These are phyloP conservation scores for Oreochromis spilurus DNA, from an alignment of 2,113 vertebrate genomes.

Conservation along the genomic window DNA sequence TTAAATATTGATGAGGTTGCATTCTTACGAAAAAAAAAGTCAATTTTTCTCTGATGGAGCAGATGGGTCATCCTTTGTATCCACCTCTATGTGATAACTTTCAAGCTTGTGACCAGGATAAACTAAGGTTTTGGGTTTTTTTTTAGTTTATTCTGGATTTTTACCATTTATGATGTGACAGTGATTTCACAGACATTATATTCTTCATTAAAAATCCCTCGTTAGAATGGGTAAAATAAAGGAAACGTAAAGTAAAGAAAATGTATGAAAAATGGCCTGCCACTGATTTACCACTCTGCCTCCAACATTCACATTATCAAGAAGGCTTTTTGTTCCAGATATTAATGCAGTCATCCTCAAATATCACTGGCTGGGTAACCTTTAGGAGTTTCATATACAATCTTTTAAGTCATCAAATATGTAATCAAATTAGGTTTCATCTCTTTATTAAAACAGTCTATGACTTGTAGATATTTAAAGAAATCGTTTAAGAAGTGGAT, in stretches of 20 bases:
- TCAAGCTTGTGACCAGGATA: not conserved
- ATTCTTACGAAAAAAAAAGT: not conserved
- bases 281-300: not conserved
- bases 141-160: not conserved
- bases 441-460: not conserved
- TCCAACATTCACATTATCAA: not conserved
- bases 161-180: not conserved
- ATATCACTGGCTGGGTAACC: not conserved
- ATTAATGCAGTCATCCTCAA: not conserved
- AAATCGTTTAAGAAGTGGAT: not conserved
- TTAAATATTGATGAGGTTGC: not conserved
- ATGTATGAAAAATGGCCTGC: not conserved
- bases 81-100: not conserved
- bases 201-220: not conserved
- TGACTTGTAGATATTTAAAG: not conserved
- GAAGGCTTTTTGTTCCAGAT: not conserved
- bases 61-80: not conserved
- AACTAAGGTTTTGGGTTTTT: rapidly evolving
- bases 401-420: not conserved
- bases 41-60: not conserved
- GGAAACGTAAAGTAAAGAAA: not conserved
- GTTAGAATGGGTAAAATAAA: not conserved
- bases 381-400: not conserved
- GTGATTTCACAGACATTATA: not conserved
- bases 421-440: not conserved